phyloP scores from a whole-genome alignment of 2,113 vertebrate species.

The Psittacara wagleri region DNA sequence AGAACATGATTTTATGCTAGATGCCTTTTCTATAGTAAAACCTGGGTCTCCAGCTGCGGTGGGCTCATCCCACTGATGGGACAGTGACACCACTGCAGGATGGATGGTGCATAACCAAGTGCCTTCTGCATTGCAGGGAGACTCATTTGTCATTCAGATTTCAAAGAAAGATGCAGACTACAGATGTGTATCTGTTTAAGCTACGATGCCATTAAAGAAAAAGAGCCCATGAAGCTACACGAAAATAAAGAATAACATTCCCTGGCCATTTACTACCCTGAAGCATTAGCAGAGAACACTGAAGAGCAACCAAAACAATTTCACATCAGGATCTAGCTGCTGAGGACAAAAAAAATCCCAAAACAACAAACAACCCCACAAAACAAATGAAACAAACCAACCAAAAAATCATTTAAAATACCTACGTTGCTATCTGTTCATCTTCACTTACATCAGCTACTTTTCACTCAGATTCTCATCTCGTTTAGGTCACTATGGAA shows the following conservation, averaged over 20 bases:
- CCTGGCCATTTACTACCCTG: neutral
- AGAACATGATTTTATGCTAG: accelerated
- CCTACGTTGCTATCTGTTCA: neutral
- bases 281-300: neutral
- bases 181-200: neutral
- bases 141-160: neutral
- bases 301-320: neutral
- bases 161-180: neutral
- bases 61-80: neutral
- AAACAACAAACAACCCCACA: neutral
- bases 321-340: neutral
- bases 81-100: neutral
- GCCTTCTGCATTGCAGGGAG: neutral
- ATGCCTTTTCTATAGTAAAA: neutral
- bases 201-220: neutral
- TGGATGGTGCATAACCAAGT: neutral
- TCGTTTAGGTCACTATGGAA: constrained; percentile 27
- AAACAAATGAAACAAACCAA: neutral
- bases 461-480: neutral
- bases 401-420: neutral
- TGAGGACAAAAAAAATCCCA: neutral
- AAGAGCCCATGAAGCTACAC: neutral
- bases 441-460: neutral
- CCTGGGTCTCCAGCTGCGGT: neutral
- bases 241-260: neutral